Conservation (phyloP, 2,113 vertebrate species). For the Otus sunia region DNA sequence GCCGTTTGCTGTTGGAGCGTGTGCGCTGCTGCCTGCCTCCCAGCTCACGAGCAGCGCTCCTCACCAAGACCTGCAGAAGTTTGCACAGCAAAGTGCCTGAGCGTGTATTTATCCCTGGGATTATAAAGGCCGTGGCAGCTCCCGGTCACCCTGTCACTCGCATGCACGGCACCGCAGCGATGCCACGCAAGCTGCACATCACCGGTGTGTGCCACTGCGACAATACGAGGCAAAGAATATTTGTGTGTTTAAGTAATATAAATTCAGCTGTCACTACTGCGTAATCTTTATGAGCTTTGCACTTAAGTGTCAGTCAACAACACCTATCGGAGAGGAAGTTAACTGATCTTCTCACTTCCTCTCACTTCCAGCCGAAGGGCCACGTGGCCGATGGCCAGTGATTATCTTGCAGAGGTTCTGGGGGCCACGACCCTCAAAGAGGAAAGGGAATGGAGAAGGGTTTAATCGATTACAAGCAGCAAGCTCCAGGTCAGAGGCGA, state of each 20-base stretch:
- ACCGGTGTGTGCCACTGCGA: neutral
- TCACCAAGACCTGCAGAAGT: neutral
- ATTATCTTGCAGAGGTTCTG: neutral
- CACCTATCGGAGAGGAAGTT: neutral
- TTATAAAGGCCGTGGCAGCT: neutral
- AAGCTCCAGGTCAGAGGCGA: neutral
- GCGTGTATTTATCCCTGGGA: neutral
- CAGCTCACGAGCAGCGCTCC: neutral
- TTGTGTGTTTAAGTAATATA: neutral
- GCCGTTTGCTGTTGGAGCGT: accelerated
- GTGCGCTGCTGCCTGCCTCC: neutral
- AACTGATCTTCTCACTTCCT: neutral
- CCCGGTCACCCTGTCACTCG: accelerated
- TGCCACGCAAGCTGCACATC: neutral
- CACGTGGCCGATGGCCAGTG: accelerated
- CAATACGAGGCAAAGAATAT: neutral
- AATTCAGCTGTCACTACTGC: neutral
- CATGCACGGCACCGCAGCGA: accelerated
- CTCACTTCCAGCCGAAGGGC: neutral
- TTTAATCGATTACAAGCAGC: neutral
- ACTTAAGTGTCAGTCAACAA: neutral
- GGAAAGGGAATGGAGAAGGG: neutral
- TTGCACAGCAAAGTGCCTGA: neutral
- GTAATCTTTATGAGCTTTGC: slow-evolving; percentile 9
- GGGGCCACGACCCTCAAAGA: neutral